A percentile compares a stretch with the other conserved stretches of the same genome.
phyloP scores from a whole-genome alignment of 2,888 invertebrate species.

The Rhagonycha fulva region DNA sequence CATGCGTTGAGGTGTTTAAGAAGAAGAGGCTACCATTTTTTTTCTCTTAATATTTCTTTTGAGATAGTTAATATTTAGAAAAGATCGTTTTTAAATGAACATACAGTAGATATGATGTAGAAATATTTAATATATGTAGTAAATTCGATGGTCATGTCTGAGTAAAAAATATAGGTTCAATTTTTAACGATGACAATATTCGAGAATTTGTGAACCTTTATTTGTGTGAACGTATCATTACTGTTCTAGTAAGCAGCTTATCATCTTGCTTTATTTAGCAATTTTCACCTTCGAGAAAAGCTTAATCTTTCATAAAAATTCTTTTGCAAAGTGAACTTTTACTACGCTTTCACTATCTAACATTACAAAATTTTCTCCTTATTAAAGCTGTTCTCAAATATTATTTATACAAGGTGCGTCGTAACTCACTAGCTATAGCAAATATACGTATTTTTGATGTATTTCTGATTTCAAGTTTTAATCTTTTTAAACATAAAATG shows the following conservation, averaged over 20 bases:
- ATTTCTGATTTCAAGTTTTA: no score
- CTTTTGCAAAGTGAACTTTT: neutral
- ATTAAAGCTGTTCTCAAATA: neutral
- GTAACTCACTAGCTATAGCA: neutral
- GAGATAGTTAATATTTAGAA: neutral
- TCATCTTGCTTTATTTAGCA: neutral
- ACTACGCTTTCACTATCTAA: neutral
- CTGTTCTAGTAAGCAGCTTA: neutral
- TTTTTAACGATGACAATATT: neutral
- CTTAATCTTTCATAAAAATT: neutral
- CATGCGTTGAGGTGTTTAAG: no score
- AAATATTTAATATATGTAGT: neutral
- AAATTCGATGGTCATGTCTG: neutral
- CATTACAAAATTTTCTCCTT: neutral
- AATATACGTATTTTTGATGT: neutral
- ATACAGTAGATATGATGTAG: neutral
- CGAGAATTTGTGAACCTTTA: neutral
- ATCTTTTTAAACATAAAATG: no score
- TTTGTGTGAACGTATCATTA: neutral
- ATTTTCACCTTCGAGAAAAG: neutral
- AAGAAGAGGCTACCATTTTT: no score
- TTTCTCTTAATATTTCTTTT: neutral
- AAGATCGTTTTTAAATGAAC: neutral
- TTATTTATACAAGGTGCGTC: neutral
- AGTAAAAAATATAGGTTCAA: neutral